These are phyloP conservation scores for Pachyseris speciosa DNA, from an alignment of 64 coral and sea anemone genomes.

Conservation along the genomic window DNA sequence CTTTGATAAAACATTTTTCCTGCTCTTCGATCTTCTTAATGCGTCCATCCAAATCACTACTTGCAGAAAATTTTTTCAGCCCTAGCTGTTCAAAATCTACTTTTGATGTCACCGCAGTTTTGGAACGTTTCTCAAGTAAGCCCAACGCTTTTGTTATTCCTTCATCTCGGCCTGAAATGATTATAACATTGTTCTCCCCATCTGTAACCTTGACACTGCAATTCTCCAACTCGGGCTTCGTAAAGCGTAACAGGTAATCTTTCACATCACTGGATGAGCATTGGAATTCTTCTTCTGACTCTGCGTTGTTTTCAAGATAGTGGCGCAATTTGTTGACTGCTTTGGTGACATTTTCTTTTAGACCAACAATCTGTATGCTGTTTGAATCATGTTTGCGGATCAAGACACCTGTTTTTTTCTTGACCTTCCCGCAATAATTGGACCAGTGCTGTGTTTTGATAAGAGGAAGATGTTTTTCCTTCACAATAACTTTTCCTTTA, in stretches of 20 bases:
- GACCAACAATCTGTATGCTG: slow-evolving; percentile 25
- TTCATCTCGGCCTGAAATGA: slow-evolving; percentile 11
- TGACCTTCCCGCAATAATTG: not conserved
- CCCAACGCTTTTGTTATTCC: not conserved
- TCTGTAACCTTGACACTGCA: not conserved
- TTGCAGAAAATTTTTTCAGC: not conserved
- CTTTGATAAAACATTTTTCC: slow-evolving; percentile 3
- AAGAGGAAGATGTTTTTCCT: slow-evolving; percentile 11
- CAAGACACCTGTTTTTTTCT: not conserved
- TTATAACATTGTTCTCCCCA: not conserved
- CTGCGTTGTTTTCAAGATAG: slow-evolving; percentile 25
- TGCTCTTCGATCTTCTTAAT: slow-evolving; percentile 19
- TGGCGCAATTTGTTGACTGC: not conserved
- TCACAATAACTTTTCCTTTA: slow-evolving; percentile 28
- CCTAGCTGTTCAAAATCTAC: slow-evolving; percentile 1
- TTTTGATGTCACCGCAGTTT: not conserved
- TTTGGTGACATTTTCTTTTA: slow-evolving; percentile 10
- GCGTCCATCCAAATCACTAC: not conserved
- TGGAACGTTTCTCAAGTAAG: not conserved
- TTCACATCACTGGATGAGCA: not conserved
- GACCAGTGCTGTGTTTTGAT: slow-evolving; percentile 13
- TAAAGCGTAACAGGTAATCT: not conserved
- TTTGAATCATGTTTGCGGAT: not conserved
- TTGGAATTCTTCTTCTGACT: not conserved
- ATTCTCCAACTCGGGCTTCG: not conserved